Conservation (phyloP, 2,113 vertebrate species). For the Sylvietta virens region DNA sequence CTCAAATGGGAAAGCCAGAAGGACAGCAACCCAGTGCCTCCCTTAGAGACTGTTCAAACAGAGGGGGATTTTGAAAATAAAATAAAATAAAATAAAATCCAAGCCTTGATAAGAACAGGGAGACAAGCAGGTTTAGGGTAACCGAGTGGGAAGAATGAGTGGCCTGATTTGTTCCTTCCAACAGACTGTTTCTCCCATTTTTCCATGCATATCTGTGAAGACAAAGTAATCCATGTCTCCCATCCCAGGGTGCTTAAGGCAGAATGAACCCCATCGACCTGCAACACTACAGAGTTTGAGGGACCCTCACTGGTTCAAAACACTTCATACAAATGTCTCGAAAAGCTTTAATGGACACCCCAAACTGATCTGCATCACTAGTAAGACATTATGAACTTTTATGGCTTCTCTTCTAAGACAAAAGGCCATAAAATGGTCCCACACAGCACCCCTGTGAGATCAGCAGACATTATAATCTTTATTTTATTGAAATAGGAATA, state of each 20-base stretch:
- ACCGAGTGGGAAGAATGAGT: not conserved
- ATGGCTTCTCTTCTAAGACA: not conserved
- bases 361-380: not conserved
- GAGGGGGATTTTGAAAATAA: not conserved
- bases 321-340: not conserved
- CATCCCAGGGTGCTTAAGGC: not conserved
- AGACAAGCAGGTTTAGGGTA: not conserved
- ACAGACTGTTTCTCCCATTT: not conserved
- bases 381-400: not conserved
- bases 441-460: not conserved
- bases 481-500: not conserved
- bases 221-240: not conserved
- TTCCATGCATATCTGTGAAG: not conserved
- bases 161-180: not conserved
- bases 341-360: not conserved
- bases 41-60: not conserved
- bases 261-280: fast-evolving
- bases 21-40: not conserved
- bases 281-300: not conserved
- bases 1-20: not conserved
- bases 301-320: not conserved
- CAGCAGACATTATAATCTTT: not conserved
- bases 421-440: not conserved
- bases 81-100: not conserved
- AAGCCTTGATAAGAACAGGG: not conserved